Base-by-base conservation (phyloP, 2,797 vertebrate species). In the Ambastaia sidthimunki region DNA sequence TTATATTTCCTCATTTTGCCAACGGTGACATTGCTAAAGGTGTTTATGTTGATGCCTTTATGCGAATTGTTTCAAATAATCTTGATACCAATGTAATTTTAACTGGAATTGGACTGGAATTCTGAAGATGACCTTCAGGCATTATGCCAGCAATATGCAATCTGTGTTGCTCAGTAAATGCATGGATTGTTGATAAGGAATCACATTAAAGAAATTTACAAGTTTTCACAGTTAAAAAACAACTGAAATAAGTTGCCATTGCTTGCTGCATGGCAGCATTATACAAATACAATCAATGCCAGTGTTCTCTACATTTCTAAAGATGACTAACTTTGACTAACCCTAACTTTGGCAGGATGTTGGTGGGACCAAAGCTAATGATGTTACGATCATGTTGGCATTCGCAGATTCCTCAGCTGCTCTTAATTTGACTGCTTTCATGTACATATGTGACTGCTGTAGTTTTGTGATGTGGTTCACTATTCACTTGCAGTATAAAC, bases 321-420 rank as follows among this genome's bases (percentile, higher is more conserved):
- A 78, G 74, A 68, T 86, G 76, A 75, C 91, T 93, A 93, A 93
- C 93, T 94, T 94, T 93, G 93, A 28, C 2, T 28, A 28, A 28
- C 28, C 28, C 28, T 28, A 28, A 28, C 93, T 94, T 94, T 93
- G 93, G 93, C 92, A 91, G 87, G 87, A 83, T 88, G 85, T 88
- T 90, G 90, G 89, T 90, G 81, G 84, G 84, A 87, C 86, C 83
- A 83, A 66, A 87, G 85, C 86, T 88, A 62, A 83, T 73, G 72
- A 84, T 89, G 80, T 82, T 69, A 86, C 83, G 76, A 76, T 83
- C 67, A 69, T 69, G 77, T 77, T 47, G 68, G 34, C 59, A 48
- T 19, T 83, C 66, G 75, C 82, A 66, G 37, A n/a, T 78, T 88
- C 74, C 55, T 84, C 74, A 81, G 82, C 78, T 90, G 90, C 79